Percentiles rank a stretch among this genome's conserved stretches.
Conservation (phyloP, 2,113 vertebrate genomes). For the Porphyrio hochstetteri region DNA sequence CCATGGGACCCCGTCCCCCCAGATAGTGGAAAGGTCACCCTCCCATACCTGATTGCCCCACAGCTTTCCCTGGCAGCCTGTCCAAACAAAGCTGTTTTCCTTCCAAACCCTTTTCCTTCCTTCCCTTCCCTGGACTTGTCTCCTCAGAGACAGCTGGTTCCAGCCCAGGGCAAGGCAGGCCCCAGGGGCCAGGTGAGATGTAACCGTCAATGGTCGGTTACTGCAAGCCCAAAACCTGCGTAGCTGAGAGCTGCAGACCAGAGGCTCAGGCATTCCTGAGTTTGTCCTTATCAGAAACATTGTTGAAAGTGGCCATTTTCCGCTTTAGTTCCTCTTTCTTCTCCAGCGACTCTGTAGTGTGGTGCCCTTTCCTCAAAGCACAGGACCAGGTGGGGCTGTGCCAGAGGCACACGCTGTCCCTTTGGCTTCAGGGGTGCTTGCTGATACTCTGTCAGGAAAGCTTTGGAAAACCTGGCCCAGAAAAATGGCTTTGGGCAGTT, state of each 20-base stretch:
- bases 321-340: background rate
- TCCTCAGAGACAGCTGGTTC: background rate
- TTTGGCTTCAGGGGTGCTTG: background rate
- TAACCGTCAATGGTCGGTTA: background rate
- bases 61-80: background rate
- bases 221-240: background rate
- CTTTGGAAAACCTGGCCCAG: background rate
- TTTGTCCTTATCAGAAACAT: background rate
- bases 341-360: background rate
- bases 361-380: background rate
- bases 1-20: background rate
- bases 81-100: conserved; percentile 26
- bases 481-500: background rate
- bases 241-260: background rate
- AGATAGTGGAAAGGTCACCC: conserved; percentile 25
- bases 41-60: conserved; percentile 10
- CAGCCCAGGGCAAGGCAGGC: rapidly evolving
- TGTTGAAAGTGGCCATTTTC: background rate
- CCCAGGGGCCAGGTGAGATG: background rate
- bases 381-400: background rate
- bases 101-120: conserved; percentile 54
- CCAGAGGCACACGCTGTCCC: background rate
- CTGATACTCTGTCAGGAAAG: background rate
- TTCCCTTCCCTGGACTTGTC: background rate
- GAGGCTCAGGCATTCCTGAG: background rate